These are phyloP conservation scores for Xanthorhoe spadicearia DNA, from an alignment of 2,888 invertebrate species.

Conservation along the genomic window DNA sequence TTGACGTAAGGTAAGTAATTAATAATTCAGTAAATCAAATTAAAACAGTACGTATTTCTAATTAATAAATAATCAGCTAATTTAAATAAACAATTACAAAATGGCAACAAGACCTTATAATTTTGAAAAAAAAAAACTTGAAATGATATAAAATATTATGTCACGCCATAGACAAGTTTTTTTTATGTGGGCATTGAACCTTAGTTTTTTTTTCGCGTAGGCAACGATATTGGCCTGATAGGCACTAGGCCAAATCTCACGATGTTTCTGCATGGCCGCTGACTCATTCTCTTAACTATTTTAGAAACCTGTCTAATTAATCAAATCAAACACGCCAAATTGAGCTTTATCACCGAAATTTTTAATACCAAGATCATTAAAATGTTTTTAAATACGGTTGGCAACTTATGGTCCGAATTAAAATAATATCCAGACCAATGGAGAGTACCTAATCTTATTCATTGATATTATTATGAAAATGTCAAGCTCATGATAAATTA, in stretches of 20 bases:
- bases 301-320: constrained; percentile 38
- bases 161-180: constrained; percentile 13
- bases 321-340: constrained; percentile 20
- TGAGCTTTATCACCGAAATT: constrained; percentile 4
- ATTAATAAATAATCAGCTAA: too few species aligned
- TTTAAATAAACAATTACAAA: too few species aligned
- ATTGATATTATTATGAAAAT: too few species aligned
- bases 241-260: constrained; percentile 43
- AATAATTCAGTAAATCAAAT: too few species aligned
- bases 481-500: too few species aligned
- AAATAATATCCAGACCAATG: not conserved
- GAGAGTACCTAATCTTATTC: too few species aligned
- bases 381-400: not conserved
- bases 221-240: constrained; percentile 41
- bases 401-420: not conserved
- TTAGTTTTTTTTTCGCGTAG: constrained; percentile 33
- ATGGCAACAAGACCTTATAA: too few species aligned
- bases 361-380: not conserved
- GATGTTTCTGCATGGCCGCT: constrained; percentile 29
- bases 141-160: constrained; percentile 5
- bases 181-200: constrained; percentile 24
- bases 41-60: too few species aligned
- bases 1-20: too few species aligned
- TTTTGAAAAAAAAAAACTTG: not conserved
- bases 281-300: constrained; percentile 41